A percentile compares a stretch with the other conserved stretches of the same genome.
These are phyloP conservation scores for Gerris buenoi DNA, from an alignment of 1,140 invertebrate species.

Conservation along the genomic window DNA sequence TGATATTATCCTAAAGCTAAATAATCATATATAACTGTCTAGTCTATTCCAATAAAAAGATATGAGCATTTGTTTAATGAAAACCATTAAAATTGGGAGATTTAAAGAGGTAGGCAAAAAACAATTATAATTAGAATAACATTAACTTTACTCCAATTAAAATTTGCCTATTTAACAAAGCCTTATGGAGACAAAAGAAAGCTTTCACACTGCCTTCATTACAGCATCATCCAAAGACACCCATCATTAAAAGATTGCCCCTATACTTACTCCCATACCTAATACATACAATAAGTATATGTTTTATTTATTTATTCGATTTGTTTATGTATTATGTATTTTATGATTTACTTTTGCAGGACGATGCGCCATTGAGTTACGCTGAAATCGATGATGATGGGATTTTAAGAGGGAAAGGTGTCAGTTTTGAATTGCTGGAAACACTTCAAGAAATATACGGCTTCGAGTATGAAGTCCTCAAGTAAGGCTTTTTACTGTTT, in stretches of 20 bases:
- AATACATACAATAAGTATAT: background rate
- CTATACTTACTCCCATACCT: background rate
- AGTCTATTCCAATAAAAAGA: no score
- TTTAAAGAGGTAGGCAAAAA: no score
- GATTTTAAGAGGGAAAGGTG: constrained; percentile 40
- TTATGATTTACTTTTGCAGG: constrained; percentile 29
- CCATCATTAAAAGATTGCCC: no score
- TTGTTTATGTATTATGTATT: background rate
- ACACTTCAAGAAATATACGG: constrained; percentile 48
- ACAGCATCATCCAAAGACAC: no score
- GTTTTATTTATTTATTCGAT: background rate
- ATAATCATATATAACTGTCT: no score
- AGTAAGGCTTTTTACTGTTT: constrained; percentile 14
- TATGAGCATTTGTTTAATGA: no score
- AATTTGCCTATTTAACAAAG: no score
- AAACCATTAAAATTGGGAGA: no score
- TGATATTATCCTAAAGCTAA: no score
- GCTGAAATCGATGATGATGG: constrained; percentile 35
- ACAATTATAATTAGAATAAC: no score
- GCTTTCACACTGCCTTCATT: no score
- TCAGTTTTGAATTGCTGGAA: constrained; percentile 55
- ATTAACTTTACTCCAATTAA: no score
- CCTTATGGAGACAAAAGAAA: background rate
- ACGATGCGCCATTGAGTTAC: constrained; percentile 41
- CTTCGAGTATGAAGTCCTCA: constrained; percentile 50